Evolutionary conservation across 1,140 invertebrate species (phyloP).

Genomic region (Orussus abietinus): DNA sequence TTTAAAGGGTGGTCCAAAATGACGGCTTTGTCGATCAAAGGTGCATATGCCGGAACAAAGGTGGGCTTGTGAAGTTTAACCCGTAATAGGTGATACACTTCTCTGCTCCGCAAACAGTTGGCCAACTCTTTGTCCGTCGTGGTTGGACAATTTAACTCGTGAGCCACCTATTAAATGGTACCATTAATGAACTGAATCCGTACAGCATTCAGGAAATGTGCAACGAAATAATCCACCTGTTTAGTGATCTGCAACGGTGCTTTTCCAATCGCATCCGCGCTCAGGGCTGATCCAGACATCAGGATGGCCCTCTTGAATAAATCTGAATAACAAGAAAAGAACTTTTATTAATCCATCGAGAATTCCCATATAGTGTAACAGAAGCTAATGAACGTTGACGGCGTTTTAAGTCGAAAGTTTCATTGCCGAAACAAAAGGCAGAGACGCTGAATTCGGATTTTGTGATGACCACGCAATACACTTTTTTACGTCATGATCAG

Average conservation of each 20-base stretch:
- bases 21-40: constrained; percentile 77
- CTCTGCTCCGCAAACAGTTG: constrained; percentile 61
- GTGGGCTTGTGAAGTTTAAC: constrained; percentile 47
- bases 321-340: too few relatives aligned
- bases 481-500: too few relatives aligned
- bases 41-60: constrained; percentile 59
- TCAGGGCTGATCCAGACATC: constrained; percentile 90
- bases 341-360: too few relatives aligned
- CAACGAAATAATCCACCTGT: constrained; percentile 49
- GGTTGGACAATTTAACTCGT: constrained; percentile 73
- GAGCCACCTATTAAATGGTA: constrained; percentile 62
- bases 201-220: constrained; percentile 4
- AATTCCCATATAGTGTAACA: too few relatives aligned
- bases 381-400: too few relatives aligned
- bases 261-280: constrained; percentile 82
- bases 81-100: constrained; percentile 35
- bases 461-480: too few relatives aligned
- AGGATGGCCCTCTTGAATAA: constrained; percentile 89
- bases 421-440: too few relatives aligned
- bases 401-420: too few relatives aligned
- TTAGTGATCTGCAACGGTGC: constrained; percentile 75
- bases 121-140: constrained; percentile 54
- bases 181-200: too few relatives aligned
- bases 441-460: too few relatives aligned
- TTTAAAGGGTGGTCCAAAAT: constrained; percentile 73